Base-by-base conservation (phyloP, 2,888 invertebrate species). In the Agonopterix alstromeriana region DNA sequence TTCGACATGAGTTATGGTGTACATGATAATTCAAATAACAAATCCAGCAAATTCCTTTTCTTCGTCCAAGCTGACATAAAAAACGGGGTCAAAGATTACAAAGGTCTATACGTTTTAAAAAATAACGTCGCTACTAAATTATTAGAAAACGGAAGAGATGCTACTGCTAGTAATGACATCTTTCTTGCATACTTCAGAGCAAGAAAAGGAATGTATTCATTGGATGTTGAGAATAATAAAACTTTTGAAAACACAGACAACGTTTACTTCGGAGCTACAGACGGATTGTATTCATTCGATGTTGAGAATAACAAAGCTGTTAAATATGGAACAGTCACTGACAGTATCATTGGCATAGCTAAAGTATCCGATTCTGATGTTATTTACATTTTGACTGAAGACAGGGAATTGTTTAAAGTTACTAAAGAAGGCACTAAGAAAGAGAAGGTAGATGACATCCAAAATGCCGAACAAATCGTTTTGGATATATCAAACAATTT, bases 401-500 rank as follows among this genome's bases (percentile, higher is more conserved):
- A 74, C 14, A 60, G 75, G 11, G 58, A 69, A 17, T 43, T 85
- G 0, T 82, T 69, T 56, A 79, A 76, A 59, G 76, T 84, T 0
- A 70, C 72, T 4, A 70, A 79, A 8, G 58, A 67, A 3, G 85
- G 82, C 2, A 72, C 61, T 0, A 69, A 65, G 11, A 81, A 78
- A 42, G 68, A 67, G 3, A 63, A 68, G 50, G 12, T 84, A 0
- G 61, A 68, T 0, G 61, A 64, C 4, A 59, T 77, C 3, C 61
- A 58, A 0, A 66, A 76, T 5, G 80, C 79, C 0, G 62, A 70
- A 42, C 65, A 79, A 58, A 72, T 86, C 0, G 65, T 73, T 17
- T 38, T 83, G 0, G 86, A 84, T 60, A 67, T 55, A 10, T 43
- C 61, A 0, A 67, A 76, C 46, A 83, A 83, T 47, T 46, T 86